A percentile compares a stretch with the other conserved stretches of the same genome.
phyloP scores from a whole-genome alignment of 2,888 invertebrate species.

The Strigamia transsilvanica region DNA sequence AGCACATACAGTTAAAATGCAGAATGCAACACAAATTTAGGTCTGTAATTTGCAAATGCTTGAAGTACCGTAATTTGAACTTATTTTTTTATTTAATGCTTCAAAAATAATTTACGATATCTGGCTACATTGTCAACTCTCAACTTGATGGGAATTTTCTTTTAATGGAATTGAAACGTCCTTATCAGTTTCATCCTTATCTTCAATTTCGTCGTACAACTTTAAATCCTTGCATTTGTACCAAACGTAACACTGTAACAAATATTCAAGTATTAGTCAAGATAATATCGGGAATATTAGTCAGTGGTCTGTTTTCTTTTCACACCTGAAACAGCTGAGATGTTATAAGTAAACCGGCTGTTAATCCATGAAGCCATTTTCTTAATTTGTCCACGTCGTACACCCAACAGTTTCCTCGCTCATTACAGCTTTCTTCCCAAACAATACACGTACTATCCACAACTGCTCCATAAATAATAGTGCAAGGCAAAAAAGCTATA shows the following conservation, averaged over 20 bases:
- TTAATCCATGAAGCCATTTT: conserved; percentile 57
- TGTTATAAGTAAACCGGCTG: conserved; percentile 51
- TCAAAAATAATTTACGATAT: too few species aligned
- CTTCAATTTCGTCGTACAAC: conserved; percentile 7
- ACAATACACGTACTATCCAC: conserved; percentile 62
- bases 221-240: conserved; percentile 49
- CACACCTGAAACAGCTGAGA: conserved; percentile 31
- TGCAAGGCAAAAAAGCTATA: conserved; percentile 61
- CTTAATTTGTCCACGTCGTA: conserved; percentile 61
- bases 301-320: neutral
- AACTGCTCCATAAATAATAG: conserved; percentile 61
- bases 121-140: neutral
- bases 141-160: neutral
- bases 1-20: too few species aligned
- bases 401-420: conserved; percentile 62
- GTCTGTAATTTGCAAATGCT: too few species aligned
- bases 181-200: neutral
- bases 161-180: neutral
- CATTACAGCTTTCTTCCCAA: conserved; percentile 61
- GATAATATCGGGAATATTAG: too few species aligned
- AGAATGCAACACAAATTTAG: too few species aligned
- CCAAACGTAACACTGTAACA: conserved; percentile 23
- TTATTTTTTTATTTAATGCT: too few species aligned
- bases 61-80: too few species aligned
- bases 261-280: too few species aligned